Base-by-base conservation (phyloP, 1,140 invertebrate genomes). In the Cotesia chilonis region DNA sequence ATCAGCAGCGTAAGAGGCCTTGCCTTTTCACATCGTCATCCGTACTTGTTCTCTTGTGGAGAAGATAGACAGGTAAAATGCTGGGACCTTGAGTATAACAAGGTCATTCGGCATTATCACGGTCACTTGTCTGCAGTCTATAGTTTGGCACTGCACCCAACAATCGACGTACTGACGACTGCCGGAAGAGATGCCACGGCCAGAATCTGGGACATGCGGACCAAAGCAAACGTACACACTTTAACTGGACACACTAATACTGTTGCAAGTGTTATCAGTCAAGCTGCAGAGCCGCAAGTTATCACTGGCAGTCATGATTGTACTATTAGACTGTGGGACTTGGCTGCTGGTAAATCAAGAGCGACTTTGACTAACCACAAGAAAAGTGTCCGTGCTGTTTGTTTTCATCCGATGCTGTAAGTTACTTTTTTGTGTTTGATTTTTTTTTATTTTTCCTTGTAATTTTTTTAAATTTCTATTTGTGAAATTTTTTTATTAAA, bases 31-130 rank as follows among this genome's bases (percentile, higher is more conserved):
- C 81, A 92, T 0, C 88, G 97, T 75, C 98, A 99, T 89, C 98
- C 98, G 7, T 99, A 99, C 86, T 88, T 99, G 20, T 99, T 99
- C 87, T 98, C 96, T 78, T 98, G 96, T 88, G 98, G 98, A 28
- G 98, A 99, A 90, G 98, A 99, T 88, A 92, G 98, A 81, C 97
- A 98, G 88, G 98, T 99, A 0, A 99, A 99, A 89, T 99, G 98
- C 84, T 99, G 98, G 98, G 98, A 99, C 88, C 89, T 99, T 9
- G 98, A 99, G 86, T 97, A 99, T 76, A 99, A 99, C 84, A 99
- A 99, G 90, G 94, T 98, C 4, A 98, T 99, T 74, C 89, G 98
- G 7, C 98, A 99, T 86, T 99, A 99, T 87, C 98, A 99, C 88
- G 98, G 98, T 0, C 98, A 99, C 88, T 88, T 99, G 59, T 99